A percentile compares a stretch with the other conserved stretches of the same genome.
These are phyloP conservation scores for Leptinotarsa defecta DNA, from an alignment of 1,140 invertebrate genomes.

Conservation along the genomic window DNA sequence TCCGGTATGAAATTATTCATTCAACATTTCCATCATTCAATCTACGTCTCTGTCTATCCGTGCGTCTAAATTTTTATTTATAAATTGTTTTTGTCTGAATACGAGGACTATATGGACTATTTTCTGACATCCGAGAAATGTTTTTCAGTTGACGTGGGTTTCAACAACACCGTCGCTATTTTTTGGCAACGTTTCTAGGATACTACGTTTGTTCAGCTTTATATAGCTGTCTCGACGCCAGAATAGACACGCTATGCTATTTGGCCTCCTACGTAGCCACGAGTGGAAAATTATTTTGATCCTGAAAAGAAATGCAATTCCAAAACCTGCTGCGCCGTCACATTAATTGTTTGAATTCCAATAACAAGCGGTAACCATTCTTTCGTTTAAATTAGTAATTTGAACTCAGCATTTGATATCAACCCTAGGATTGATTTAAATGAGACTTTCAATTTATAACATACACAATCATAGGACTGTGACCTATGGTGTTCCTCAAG, in stretches of 20 bases:
- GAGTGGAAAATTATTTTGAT: background rate
- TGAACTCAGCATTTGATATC: too few species aligned
- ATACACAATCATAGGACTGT: too few species aligned
- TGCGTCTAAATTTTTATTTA: background rate
- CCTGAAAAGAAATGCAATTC: too few species aligned
- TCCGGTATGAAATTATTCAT: conserved; percentile 1
- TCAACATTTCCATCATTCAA: background rate
- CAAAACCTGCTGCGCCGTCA: too few species aligned
- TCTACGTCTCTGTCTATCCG: background rate
- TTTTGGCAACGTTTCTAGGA: conserved; percentile 5
- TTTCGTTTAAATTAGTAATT: too few species aligned
- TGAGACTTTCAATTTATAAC: too few species aligned
- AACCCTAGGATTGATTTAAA: too few species aligned
- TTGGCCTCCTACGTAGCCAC: background rate
- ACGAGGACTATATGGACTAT: background rate
- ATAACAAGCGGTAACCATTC: too few species aligned
- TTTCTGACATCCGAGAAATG: background rate
- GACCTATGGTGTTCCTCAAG: too few species aligned
- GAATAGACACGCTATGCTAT: background rate
- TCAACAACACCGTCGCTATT: background rate
- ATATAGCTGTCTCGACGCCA: background rate
- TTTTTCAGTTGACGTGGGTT: background rate
- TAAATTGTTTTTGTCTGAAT: conserved; percentile 1
- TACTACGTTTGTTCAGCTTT: background rate
- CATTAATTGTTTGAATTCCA: too few species aligned